Conservation (phyloP, 1,140 invertebrate genomes). For the Drosophila biarmipes region DNA sequence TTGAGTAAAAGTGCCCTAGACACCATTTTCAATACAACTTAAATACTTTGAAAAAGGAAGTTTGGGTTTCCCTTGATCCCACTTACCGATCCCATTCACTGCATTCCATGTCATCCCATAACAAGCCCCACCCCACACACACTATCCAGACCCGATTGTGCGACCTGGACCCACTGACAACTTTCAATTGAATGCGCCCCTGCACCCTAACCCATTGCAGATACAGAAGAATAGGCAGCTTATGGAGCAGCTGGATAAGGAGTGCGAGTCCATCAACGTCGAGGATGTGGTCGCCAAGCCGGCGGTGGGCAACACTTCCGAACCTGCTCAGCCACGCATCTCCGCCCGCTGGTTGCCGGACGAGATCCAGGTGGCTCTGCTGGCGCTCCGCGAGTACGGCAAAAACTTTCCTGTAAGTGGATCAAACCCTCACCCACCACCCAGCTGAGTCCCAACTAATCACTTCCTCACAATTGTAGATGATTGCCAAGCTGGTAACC, state of each 20-base stretch:
- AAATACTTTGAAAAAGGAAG: no score
- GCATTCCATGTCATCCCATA: neutral
- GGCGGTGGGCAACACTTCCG: constrained; percentile 88
- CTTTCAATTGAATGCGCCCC: constrained; percentile 59
- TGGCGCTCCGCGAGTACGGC: constrained; percentile 97
- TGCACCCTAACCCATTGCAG: constrained; percentile 85
- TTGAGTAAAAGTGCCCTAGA: no score
- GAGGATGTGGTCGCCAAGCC: constrained; percentile 41
- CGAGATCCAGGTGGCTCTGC: constrained; percentile 95
- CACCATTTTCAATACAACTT: no score
- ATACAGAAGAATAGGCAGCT: constrained; percentile 98
- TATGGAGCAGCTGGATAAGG: constrained; percentile 92
- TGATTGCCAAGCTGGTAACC: constrained; percentile 97
- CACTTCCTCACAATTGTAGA: constrained; percentile 69
- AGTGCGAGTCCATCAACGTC: constrained; percentile 40
- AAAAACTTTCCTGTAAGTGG: constrained; percentile 92
- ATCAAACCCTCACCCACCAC: neutral
- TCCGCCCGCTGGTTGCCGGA: constrained; percentile 97
- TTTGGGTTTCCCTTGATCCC: no score
- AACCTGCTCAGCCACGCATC: constrained; percentile 88
- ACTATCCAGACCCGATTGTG: neutral
- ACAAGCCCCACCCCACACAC: neutral
- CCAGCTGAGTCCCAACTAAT: neutral
- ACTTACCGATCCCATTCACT: neutral
- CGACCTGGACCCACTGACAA: constrained; percentile 33